Base-by-base conservation (phyloP, 64 coral and sea anemone genomes). In the Platygyra sinensis region DNA sequence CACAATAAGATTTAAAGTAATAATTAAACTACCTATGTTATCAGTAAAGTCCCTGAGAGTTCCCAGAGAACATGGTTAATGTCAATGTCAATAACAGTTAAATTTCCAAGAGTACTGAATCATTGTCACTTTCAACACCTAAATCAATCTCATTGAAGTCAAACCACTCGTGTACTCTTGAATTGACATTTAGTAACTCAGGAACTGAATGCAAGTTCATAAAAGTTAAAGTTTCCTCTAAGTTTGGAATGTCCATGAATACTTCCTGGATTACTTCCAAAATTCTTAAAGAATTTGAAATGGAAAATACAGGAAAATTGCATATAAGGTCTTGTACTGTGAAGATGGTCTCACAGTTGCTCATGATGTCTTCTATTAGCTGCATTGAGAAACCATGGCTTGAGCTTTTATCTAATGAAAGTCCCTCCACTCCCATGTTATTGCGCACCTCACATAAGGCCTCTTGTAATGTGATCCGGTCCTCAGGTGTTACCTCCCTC, bases 251-350 rank as follows among this genome's bases (percentile, higher is more conserved):
- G 80, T 92, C 83, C 38, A 67, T 27, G 2, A 89, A 94, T 8
- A 89, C 67, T 71, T 94, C 92, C 79, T 94, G 79, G 49, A 94
- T 89, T 17, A 89, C 33, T 75, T 94, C 92, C 29, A 94, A 78
- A 50, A 94, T 85, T 9, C 3, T 14, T 32, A 94, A 49, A 0
- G 72, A 73, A 90, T 86, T 80, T 16, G 72, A 10, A 55, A 94
- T 10, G 14, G 80, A 86, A 42, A 94, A 94, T 9, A 94, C 92
- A 60, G 92, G 87, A 60, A 83, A 89, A 30, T 52, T 60, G 30
- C 39, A n/a, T 8, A 88, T 65, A 19, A 79, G 61, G 52, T 89
- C 80, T 18, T 55, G 20, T n/a, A 90, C 30, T 18, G 79, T 89
- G 55, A 94, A 89, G 20, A 90, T 78, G 76, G 39, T 69, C 10